Percentiles rank a stretch among this genome's conserved stretches.
phyloP scores from a whole-genome alignment of 1,140 invertebrate species.

The Orchestia grillus region DNA sequence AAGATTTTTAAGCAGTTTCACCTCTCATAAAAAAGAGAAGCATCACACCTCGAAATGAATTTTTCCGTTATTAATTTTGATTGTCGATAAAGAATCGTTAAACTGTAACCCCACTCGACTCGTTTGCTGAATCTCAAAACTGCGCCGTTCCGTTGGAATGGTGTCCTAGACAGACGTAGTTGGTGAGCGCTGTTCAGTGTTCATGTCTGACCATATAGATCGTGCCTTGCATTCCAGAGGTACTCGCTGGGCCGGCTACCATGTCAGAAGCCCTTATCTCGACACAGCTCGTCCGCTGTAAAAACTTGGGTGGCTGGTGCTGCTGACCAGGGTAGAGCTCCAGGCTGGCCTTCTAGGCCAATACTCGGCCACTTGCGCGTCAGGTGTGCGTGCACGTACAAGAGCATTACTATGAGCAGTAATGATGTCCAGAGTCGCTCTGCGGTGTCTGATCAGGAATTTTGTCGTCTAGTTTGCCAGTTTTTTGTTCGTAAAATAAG shows the following conservation, averaged over 20 bases:
- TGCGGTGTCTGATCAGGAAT: neutral
- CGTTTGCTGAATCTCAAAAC: neutral
- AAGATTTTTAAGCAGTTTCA: too few relatives aligned
- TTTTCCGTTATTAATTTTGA: too few relatives aligned
- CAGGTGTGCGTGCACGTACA: neutral
- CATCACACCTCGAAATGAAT: too few relatives aligned
- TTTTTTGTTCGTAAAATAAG: neutral
- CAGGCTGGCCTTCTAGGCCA: neutral
- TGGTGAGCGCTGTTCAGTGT: neutral
- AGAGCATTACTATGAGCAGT: neutral
- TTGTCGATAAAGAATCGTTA: too few relatives aligned
- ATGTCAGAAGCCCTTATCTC: slow-evolving; percentile 4
- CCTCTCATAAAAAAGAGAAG: too few relatives aligned
- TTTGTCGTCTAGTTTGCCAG: neutral
- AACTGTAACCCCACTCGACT: neutral
- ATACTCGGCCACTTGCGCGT: neutral
- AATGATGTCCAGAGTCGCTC: neutral
- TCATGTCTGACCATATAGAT: neutral
- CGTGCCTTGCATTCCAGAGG: slow-evolving; percentile 29
- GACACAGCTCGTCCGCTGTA: neutral
- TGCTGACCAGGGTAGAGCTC: neutral
- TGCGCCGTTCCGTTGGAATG: neutral
- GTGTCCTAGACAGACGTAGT: neutral
- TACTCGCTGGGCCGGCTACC: neutral
- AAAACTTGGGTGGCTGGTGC: neutral